phyloP scores from a whole-genome alignment of 2,888 invertebrate genomes.

The Tenthredo amoena region DNA sequence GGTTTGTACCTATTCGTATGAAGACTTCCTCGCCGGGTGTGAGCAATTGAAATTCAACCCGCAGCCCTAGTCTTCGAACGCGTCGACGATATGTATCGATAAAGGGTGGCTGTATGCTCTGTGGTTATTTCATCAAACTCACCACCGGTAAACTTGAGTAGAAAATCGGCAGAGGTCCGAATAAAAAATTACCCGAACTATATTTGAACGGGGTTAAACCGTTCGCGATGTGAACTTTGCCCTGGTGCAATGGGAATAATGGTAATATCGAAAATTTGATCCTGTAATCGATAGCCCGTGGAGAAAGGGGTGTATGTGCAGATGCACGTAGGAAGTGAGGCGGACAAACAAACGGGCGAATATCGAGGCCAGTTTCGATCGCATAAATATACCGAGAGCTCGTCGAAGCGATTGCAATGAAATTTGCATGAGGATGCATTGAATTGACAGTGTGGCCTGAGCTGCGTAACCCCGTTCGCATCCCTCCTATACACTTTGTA shows the following conservation, averaged over 20 bases:
- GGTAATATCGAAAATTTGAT: neutral
- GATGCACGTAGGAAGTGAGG: neutral
- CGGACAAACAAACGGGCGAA: conserved; percentile 22
- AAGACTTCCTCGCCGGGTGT: neutral
- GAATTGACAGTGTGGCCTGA: conserved; percentile 38
- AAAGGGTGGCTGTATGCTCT: neutral
- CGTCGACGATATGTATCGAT: neutral
- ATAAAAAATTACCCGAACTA: neutral
- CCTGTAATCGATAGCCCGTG: neutral
- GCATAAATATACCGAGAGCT: conserved; percentile 40
- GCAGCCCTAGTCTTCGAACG: neutral
- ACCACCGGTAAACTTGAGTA: neutral
- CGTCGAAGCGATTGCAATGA: conserved; percentile 38
- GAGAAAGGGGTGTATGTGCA: neutral
- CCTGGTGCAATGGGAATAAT: neutral
- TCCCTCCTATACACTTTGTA: neutral
- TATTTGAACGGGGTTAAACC: neutral
- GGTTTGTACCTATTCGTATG: conserved; percentile 32
- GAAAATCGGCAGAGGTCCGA: neutral
- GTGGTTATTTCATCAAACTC: neutral
- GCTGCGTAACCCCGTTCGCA: neutral
- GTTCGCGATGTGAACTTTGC: neutral
- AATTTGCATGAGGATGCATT: conserved; percentile 44
- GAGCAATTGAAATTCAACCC: conserved; percentile 40
- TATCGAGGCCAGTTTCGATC: conserved; percentile 32